Base-by-base conservation (phyloP, 2,797 vertebrate genomes). In the Falco naumanni region DNA sequence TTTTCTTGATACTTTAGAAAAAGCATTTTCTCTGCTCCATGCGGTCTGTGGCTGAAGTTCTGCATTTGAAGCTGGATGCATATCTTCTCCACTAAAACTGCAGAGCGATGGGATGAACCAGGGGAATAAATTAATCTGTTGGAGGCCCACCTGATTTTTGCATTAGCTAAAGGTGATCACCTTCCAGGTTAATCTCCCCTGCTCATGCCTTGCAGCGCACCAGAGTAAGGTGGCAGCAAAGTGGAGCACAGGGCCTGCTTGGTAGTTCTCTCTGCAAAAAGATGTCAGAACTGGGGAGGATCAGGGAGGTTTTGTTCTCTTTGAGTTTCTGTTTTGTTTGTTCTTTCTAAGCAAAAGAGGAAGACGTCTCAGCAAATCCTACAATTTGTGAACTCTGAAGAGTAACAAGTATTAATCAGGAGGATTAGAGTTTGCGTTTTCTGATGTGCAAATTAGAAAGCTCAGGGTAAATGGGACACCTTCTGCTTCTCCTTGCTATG, bases 151-250 rank as follows among this genome's bases (percentile, higher is more conserved):
- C 95, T 97, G 97, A 43, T 91, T 92, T 86, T 92, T 82, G 54
- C 89, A 90, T 96, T 94, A 96, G 95, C 95, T 64, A 13, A 91
- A 95, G 94, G 85, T 77, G 88, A 88, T 96, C 80, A 53, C 87
- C 81, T 92, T 57, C 57, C 41, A n/a, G 69, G 86, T 92, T 96
- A 76, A 88, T 92, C 70, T 96, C 87, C 89, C 54, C 57, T 89
- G 56, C 85, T 65, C 11, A 4, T 18, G 74, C 84, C 80, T 87
- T 92, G 74, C 94, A 82, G 64, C 83, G 75, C 64, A 59, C 72
- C 25, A 3, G 66, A 85, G 80, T 68, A 90, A 94, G 0, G 16
- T 14, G 5, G 95, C 95, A 96, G 97, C 93, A 87, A 18, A 78
- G 70, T 19, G 48, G 86, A 34, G 61, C 56, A 5, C 34, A 11